These are phyloP conservation scores for Odontocerum albicorne DNA, from an alignment of 2,888 invertebrate genomes.

Conservation along the genomic window DNA sequence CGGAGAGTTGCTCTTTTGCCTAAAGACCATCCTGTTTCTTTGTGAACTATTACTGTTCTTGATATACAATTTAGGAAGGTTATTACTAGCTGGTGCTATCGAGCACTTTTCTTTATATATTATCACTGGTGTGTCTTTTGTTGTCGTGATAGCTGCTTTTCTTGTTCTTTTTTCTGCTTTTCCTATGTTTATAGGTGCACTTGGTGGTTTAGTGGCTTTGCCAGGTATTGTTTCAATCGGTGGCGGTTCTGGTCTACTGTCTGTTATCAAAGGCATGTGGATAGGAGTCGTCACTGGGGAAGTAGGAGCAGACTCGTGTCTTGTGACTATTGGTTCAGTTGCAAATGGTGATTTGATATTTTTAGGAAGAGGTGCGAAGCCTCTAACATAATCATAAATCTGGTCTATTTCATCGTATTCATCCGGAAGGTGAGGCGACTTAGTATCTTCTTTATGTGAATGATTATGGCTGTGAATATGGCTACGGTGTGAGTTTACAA, in stretches of 20 bases:
- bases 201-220: slow-evolving; percentile 69
- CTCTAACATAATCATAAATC: slow-evolving; percentile 93
- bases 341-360: slow-evolving; percentile 69
- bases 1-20: slow-evolving; percentile 73
- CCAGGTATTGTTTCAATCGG: slow-evolving; percentile 91
- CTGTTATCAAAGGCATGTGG: slow-evolving; percentile 56
- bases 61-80: slow-evolving; percentile 75
- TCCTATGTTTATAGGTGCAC: slow-evolving; percentile 44
- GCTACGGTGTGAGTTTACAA: slow-evolving; percentile 49
- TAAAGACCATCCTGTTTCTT: slow-evolving; percentile 64
- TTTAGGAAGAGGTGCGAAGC: slow-evolving; percentile 88
- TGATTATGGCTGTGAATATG: slow-evolving; percentile 49
- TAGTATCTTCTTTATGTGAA: slow-evolving; percentile 65
- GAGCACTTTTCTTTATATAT: slow-evolving; percentile 62
- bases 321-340: slow-evolving; percentile 46
- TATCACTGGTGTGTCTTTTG: slow-evolving; percentile 58
- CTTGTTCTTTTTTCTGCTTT: slow-evolving; percentile 77
- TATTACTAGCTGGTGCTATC: slow-evolving; percentile 53
- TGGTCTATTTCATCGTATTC: slow-evolving; percentile 96
- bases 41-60: slow-evolving; percentile 71
- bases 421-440: slow-evolving; percentile 63
- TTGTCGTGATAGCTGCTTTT: slow-evolving; percentile 59
- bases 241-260: slow-evolving; percentile 83
- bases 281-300: slow-evolving; percentile 59
- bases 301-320: slow-evolving; percentile 60